Evolutionary conservation across 2,113 vertebrate genomes (phyloP).

Genomic region (Percopsis transmontana): DNA sequence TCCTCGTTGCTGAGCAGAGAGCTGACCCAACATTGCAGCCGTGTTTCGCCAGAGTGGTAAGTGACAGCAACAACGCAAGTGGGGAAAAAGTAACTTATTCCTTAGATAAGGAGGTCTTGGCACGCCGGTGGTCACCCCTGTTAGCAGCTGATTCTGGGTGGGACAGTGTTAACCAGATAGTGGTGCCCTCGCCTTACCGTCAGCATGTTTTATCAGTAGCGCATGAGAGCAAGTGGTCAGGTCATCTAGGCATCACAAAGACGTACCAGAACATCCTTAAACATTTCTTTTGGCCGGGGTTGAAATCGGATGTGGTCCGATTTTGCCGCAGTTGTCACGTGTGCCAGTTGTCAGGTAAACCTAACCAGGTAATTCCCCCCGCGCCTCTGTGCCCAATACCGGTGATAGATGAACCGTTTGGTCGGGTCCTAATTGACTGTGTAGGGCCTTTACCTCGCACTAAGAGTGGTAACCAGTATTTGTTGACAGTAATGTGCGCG

Average conservation of each 20-base stretch:
- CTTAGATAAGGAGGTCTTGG: background rate
- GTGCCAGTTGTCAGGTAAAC: slow-evolving; percentile 17
- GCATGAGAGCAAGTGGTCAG: slow-evolving; percentile 8
- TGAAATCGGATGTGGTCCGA: background rate
- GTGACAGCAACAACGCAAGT: too few species aligned
- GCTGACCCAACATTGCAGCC: too few species aligned
- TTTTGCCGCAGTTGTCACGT: slow-evolving; percentile 7
- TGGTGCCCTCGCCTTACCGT: background rate
- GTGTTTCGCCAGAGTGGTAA: too few species aligned
- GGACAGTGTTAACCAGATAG: background rate
- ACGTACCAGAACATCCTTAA: background rate
- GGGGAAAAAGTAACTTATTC: too few species aligned
- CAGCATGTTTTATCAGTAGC: background rate
- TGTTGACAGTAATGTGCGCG: slow-evolving; percentile 2
- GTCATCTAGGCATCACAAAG: slow-evolving; percentile 22
- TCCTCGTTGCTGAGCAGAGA: too few species aligned
- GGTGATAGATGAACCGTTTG: slow-evolving; percentile 19
- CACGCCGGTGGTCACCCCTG: background rate
- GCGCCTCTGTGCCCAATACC: slow-evolving; percentile 25
- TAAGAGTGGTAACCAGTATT: slow-evolving; percentile 10
- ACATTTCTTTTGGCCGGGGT: slow-evolving; percentile 20
- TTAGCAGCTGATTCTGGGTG: background rate
- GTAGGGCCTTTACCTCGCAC: slow-evolving; percentile 21
- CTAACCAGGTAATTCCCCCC: slow-evolving; percentile 10
- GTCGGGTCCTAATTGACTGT: slow-evolving; percentile 24